A percentile compares a stretch with the other conserved stretches of the same genome.
These are phyloP conservation scores for Scaptomyza parva DNA, from an alignment of 2,888 invertebrate species.

Conservation along the genomic window DNA sequence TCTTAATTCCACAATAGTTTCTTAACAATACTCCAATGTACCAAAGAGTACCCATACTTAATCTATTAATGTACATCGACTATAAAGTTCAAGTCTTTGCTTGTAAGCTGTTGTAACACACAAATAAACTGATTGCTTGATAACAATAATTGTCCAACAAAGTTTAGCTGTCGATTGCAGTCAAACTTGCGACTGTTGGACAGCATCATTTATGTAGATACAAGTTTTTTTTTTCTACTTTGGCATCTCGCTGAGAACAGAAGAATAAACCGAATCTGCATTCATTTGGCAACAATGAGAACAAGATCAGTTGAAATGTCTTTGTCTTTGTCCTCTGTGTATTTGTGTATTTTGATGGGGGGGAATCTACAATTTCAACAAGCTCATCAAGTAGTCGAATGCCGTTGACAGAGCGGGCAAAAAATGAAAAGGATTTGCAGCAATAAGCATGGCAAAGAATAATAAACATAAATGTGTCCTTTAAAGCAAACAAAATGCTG, in stretches of 20 bases:
- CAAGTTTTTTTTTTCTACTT: constrained; percentile 41
- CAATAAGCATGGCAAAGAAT: constrained; percentile 63
- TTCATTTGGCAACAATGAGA: constrained; percentile 64
- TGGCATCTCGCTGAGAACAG: constrained; percentile 25
- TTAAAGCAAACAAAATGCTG: constrained; percentile 76
- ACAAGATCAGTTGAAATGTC: constrained; percentile 68
- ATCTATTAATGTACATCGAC: neutral
- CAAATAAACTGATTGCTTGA: neutral
- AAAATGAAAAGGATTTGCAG: constrained; percentile 53
- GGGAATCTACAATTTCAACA: constrained; percentile 53
- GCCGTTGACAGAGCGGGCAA: constrained; percentile 56
- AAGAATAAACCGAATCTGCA: constrained; percentile 27
- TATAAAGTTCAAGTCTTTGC: neutral
- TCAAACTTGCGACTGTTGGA: constrained; percentile 34
- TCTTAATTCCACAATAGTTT: too few species aligned
- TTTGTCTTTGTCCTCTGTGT: constrained; percentile 20
- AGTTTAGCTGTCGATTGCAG: constrained; percentile 35
- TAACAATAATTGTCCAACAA: constrained; percentile 8
- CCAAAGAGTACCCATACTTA: neutral
- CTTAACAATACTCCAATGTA: too few species aligned
- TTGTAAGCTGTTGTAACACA: neutral
- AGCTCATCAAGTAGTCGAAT: constrained; percentile 70
- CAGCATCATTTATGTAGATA: constrained; percentile 17
- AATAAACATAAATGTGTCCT: constrained; percentile 76
- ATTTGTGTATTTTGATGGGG: neutral